These are phyloP conservation scores for Heliconius himera DNA, from an alignment of 1,140 invertebrate species.

Conservation along the genomic window DNA sequence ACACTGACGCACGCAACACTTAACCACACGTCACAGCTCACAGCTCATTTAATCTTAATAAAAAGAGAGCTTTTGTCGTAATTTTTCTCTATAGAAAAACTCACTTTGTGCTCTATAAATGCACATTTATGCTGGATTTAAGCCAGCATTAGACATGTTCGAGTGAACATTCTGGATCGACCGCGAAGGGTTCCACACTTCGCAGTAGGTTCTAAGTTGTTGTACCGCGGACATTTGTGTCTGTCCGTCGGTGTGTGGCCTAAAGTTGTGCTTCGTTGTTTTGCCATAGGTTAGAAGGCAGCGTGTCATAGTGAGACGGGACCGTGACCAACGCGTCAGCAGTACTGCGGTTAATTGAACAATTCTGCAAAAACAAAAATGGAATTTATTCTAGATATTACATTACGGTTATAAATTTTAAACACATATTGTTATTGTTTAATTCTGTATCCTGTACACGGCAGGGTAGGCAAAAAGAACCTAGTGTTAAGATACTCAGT, in stretches of 20 bases:
- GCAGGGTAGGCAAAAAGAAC: too few relatives aligned
- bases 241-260: constrained; percentile 39
- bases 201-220: constrained; percentile 22
- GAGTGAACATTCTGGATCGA: not conserved
- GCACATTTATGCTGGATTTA: not conserved
- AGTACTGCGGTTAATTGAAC: constrained; percentile 83
- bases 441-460: too few relatives aligned
- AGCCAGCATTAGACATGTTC: not conserved
- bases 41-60: constrained; percentile 1
- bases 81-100: not conserved
- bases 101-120: constrained; percentile 7
- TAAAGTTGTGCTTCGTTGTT: constrained; percentile 70
- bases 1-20: constrained; percentile 13
- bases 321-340: constrained; percentile 87
- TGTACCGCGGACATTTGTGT: constrained; percentile 33
- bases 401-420: not conserved
- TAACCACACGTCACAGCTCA: not conserved
- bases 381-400: constrained; percentile 1
- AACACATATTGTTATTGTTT: too few relatives aligned
- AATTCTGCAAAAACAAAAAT: constrained; percentile 81
- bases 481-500: too few relatives aligned
- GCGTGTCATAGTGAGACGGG: constrained; percentile 87
- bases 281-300: constrained; percentile 79
- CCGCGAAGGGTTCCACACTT: constrained; percentile 19
- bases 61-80: constrained; percentile 8